These are phyloP conservation scores for Pterocles gutturalis DNA, from an alignment of 2,113 vertebrate species.

Conservation along the genomic window DNA sequence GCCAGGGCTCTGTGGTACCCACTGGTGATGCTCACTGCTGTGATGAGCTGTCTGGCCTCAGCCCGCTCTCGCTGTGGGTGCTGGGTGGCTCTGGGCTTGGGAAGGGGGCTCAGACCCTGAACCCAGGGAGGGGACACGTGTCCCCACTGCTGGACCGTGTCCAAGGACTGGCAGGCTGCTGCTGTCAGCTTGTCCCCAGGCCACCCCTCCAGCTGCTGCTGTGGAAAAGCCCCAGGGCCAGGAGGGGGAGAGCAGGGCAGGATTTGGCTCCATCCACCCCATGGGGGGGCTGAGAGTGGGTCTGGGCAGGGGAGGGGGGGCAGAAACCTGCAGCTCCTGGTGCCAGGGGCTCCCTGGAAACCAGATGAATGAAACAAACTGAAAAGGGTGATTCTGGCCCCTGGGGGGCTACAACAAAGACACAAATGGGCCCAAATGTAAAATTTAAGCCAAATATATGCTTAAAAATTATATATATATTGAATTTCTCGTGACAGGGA, in stretches of 20 bases:
- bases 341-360: background rate
- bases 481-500: background rate
- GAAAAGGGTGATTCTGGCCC: background rate
- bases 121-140: background rate
- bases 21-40: background rate
- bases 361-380: background rate
- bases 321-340: background rate
- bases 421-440: rapidly evolving
- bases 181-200: background rate
- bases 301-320: background rate
- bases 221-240: background rate
- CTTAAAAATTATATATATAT: rapidly evolving
- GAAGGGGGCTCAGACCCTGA: background rate
- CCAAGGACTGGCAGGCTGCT: background rate
- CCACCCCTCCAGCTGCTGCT: background rate
- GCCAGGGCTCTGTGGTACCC: background rate
- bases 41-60: background rate
- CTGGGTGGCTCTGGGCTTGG: background rate
- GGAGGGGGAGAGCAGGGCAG: background rate
- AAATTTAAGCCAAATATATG: background rate
- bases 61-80: background rate
- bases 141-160: background rate
- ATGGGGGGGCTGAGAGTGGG: background rate
- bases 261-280: background rate
- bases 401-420: background rate